Conservation (phyloP, 2,888 invertebrate species). For the Zygothrica quintamaculata region DNA sequence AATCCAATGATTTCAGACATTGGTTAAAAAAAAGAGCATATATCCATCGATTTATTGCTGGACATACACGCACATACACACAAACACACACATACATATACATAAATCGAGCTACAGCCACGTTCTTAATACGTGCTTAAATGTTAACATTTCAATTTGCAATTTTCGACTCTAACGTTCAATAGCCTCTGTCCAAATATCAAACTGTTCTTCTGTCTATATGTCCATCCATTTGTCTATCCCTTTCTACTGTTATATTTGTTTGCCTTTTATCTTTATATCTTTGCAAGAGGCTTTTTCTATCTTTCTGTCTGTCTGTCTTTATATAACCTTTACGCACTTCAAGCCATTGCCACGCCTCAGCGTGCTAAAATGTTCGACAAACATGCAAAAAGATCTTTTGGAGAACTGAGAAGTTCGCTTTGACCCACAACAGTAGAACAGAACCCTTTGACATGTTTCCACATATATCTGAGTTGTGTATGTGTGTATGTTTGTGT, state of each 20-base stretch:
- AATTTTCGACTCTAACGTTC: constrained; percentile 49
- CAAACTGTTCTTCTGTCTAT: constrained; percentile 10
- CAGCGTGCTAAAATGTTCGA: constrained; percentile 72
- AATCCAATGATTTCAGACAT: constrained; percentile 55
- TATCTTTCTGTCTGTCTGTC: constrained; percentile 8
- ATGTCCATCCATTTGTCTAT: constrained; percentile 12
- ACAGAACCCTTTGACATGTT: constrained; percentile 77
- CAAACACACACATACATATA: constrained; percentile 17
- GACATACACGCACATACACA: constrained; percentile 16
- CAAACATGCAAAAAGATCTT: constrained; percentile 79
- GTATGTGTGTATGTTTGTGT: neutral
- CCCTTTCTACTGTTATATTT: neutral
- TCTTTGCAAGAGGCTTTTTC: no score
- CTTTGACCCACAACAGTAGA: constrained; percentile 44
- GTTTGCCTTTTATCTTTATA: constrained; percentile 1
- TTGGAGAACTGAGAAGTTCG: constrained; percentile 18
- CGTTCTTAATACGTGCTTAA: constrained; percentile 78
- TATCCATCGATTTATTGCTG: constrained; percentile 68
- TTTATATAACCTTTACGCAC: constrained; percentile 60
- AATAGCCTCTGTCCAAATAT: constrained; percentile 19
- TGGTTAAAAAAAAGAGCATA: constrained; percentile 25
- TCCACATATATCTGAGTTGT: constrained; percentile 6
- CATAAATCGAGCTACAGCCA: constrained; percentile 32
- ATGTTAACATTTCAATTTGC: constrained; percentile 80
- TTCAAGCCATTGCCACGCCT: constrained; percentile 62